These are phyloP conservation scores for Echiichthys vipera DNA, from an alignment of 2,797 vertebrate species.

Conservation along the genomic window DNA sequence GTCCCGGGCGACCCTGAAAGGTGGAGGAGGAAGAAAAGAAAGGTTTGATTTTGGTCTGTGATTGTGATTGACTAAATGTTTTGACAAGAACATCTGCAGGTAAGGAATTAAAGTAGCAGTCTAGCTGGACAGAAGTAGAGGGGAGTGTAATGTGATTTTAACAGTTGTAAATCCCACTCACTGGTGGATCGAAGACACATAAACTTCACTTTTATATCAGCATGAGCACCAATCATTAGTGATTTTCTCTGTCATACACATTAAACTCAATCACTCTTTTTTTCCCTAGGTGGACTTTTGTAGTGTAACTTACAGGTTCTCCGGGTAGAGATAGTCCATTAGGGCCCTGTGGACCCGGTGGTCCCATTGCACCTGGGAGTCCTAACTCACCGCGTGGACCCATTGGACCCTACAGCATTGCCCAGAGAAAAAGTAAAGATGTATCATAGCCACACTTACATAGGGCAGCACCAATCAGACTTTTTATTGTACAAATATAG, in stretches of 20 bases:
- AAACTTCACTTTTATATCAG: constrained; percentile 27
- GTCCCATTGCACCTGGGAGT: constrained; percentile 91
- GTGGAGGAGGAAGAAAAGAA: constrained; percentile 33
- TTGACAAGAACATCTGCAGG: constrained; percentile 58
- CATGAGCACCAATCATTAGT: neutral
- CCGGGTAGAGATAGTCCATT: constrained; percentile 96
- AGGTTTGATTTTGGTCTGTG: constrained; percentile 14
- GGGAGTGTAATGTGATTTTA: constrained; percentile 34
- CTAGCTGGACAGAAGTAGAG: constrained; percentile 9
- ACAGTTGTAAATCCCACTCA: constrained; percentile 47
- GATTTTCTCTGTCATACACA: constrained; percentile 7
- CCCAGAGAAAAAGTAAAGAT: constrained; percentile 28
- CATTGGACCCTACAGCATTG: constrained; percentile 85
- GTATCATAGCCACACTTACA: constrained; percentile 19
- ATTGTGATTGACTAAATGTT: constrained; percentile 61
- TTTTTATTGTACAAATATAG: constrained; percentile 15
- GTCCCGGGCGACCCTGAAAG: constrained; percentile 93
- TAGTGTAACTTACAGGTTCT: constrained; percentile 88
- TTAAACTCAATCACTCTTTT: neutral
- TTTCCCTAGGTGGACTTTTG: neutral
- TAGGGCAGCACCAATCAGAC: constrained; percentile 24
- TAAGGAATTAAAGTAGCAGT: constrained; percentile 49
- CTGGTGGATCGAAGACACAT: constrained; percentile 24
- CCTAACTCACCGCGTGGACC: constrained; percentile 94
- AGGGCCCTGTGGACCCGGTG: constrained; percentile 96